phyloP scores from a whole-genome alignment of 2,888 invertebrate species.

The Orthosia gothica region DNA sequence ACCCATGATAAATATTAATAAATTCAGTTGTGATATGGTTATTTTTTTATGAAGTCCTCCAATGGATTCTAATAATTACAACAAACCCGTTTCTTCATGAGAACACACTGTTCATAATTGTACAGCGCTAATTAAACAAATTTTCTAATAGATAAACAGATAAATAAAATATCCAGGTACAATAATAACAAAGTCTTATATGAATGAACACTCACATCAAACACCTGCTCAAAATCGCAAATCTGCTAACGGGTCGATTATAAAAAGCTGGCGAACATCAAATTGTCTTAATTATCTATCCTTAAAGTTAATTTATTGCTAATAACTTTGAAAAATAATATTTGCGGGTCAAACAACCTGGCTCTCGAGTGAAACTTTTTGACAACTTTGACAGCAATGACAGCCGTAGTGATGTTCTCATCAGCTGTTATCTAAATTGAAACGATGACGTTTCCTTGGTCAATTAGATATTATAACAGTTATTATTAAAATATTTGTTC shows the following conservation, averaged over 20 bases:
- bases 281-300: constrained; percentile 13
- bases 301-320: constrained; percentile 34
- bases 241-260: constrained; percentile 21
- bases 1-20: background rate
- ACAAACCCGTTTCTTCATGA: background rate
- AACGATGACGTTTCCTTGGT: background rate
- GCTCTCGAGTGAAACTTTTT: constrained; percentile 54
- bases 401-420: constrained; percentile 29
- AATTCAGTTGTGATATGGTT: background rate
- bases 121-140: constrained; percentile 15
- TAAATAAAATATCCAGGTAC: constrained; percentile 15
- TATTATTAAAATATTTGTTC: too few species aligned
- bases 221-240: constrained; percentile 39
- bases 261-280: constrained; percentile 1
- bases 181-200: constrained; percentile 20
- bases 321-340: constrained; percentile 48
- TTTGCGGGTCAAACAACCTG: constrained; percentile 62
- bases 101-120: background rate
- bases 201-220: constrained; percentile 55
- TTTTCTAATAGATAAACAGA: constrained; percentile 23
- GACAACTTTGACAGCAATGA: constrained; percentile 61
- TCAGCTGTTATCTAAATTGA: constrained; percentile 26
- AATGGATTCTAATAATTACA: constrained; percentile 18
- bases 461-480: too few species aligned
- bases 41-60: background rate